Base-by-base conservation (phyloP, 2,888 invertebrate species). In the Fissipunctia ypsillon region DNA sequence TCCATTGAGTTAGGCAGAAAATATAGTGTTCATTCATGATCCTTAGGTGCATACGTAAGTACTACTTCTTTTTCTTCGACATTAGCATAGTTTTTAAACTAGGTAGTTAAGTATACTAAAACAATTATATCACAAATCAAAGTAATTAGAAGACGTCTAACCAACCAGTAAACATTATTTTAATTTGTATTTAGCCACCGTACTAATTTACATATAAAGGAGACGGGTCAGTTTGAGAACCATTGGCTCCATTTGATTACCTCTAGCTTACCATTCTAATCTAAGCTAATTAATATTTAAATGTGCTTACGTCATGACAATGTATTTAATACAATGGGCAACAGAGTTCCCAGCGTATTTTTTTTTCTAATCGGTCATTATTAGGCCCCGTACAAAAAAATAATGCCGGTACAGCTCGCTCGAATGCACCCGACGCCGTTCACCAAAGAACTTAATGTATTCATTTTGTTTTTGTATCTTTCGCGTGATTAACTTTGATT, bases 401-500 rank as follows among this genome's bases (percentile, higher is more conserved):
- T 88, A 87, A 88, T 89, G 72, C 90, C 90, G 84, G 86, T 86
- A 87, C 80, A 88, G 87, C 87, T 82, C 92, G 93, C 89, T 92
- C 91, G 91, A 91, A 85, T 94, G 94, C 91, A 89, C 91, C 88
- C 91, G 87, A 91, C 92, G 91, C 91, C 91, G 92, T 88, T 87
- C 90, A 88, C 92, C 90, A 94, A 91, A 92, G 91, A 93, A 92
- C 90, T 91, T 94, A 94, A 95, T 95, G 92, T 95, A 95, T 96
- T 95, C 95, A 95, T 94, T 93, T 94, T 95, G 90, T 94, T 94
- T 95, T 95, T 95, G 94, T 95, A 94, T 94, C 95, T 95, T 95
- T 95, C 95, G 94, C 95, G 93, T 95, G 95, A 96, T 96, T 95
- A 95, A 95, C 93, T 95, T 94, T 96, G 95, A 96, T 96, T 95